These are phyloP conservation scores for Lepus americanus DNA, from an alignment of 2,113 vertebrate species.

Conservation along the genomic window DNA sequence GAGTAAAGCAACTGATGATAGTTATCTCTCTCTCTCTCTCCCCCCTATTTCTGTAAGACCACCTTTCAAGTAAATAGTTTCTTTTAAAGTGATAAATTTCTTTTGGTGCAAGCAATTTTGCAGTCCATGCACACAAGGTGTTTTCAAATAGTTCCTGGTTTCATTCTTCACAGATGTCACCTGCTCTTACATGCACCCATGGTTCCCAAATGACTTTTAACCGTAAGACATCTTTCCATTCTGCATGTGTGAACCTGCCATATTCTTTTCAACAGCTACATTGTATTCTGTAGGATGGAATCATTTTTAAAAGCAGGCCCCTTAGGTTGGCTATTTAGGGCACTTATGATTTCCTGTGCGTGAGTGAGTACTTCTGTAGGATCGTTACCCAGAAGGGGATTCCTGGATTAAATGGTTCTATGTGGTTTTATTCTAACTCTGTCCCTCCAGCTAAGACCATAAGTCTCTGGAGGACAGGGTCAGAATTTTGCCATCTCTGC, in stretches of 20 bases:
- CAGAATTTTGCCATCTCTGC: background rate
- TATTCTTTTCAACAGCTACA: background rate
- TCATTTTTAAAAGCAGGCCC: background rate
- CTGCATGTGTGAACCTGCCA: background rate
- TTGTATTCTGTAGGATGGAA: background rate
- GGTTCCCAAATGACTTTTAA: slow-evolving; percentile 26
- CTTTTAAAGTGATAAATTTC: no score
- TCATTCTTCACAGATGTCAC: slow-evolving; percentile 8
- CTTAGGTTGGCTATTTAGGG: background rate
- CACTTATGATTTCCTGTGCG: background rate
- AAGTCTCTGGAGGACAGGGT: background rate
- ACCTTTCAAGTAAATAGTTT: no score
- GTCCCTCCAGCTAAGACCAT: background rate
- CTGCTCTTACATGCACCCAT: background rate
- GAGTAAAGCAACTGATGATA: no score
- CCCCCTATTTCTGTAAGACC: no score
- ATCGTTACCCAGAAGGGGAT: background rate
- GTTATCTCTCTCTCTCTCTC: no score
- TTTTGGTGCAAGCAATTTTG: no score
- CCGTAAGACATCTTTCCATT: background rate
- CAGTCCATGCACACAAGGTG: no score
- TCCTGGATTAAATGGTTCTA: background rate
- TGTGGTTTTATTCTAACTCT: background rate
- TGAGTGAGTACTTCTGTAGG: background rate
- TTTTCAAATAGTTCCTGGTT: background rate